Evolutionary conservation across 2,113 vertebrate species (phyloP), one percentile per base, ranked within the genome.

Genomic region (Todiramphus chloris): DNA sequence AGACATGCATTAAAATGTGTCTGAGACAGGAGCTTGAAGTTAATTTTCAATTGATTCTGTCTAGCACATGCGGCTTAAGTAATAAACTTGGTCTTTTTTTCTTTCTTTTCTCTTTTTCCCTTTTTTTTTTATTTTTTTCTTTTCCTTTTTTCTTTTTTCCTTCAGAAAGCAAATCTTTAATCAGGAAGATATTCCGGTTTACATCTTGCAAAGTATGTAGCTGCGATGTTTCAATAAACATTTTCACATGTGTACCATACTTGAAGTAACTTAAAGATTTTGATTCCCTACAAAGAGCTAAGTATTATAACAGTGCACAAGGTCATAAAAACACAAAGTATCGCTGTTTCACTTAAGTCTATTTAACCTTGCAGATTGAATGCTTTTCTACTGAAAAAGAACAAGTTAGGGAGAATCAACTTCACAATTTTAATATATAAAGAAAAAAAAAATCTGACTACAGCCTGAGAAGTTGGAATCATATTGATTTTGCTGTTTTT

Each of bases 41-140:
- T 98, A 97, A 98, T 98, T 97, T 98, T 93, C 97, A 97, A 98
- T 97, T 98, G 97, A 98, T 98, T 96, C 96, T 96, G 94, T 97
- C 97, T 98, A 96, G 96, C 88, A 96, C 95, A 96, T 95, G 91
- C 80, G 41, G 39, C 93, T 97, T 97, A 89, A 96, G 80, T 83
- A 92, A 91, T 73, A 97, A 91, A 5, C 30, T n/a, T 13, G 50
- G 50, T 51, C 7, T 51, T 48, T 74, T 53, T 13, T 5, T 66
- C 87, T 21, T 25, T 66, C 12, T 15, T 80, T 63, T 5, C 31
- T 50, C 70, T 48, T 11, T 5, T 4, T 37, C 37, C 37, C 9
- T 5, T 56, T 50, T 75, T 48, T 11, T 5, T 4, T n/a, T n/a
- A n/a, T n/a, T 25, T n/a, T 18, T 16, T 9, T 25, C 25, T 58